Conservation (phyloP, 2,888 invertebrate genomes). For the Dryadula phaetusa region DNA sequence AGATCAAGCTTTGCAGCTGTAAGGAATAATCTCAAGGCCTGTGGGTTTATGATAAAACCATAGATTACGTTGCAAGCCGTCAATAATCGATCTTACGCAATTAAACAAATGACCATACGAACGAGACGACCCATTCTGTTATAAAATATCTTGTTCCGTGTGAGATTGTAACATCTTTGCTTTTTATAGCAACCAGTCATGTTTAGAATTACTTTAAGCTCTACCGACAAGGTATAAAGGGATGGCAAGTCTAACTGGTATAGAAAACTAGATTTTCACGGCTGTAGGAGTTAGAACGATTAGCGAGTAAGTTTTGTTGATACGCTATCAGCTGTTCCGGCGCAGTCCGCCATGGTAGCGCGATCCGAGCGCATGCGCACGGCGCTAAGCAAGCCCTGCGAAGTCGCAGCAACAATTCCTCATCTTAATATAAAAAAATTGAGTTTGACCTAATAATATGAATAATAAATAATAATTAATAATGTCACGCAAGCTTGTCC, state of each 20-base stretch:
- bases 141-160: constrained; percentile 72
- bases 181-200: constrained; percentile 68
- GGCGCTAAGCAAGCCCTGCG: constrained; percentile 53
- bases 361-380: constrained; percentile 76
- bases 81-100: constrained; percentile 71
- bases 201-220: constrained; percentile 54
- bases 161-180: constrained; percentile 63
- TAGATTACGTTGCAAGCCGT: constrained; percentile 58
- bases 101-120: constrained; percentile 63
- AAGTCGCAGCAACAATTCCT: constrained; percentile 53
- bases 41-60: constrained; percentile 41
- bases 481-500: constrained; percentile 61
- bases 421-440: constrained; percentile 23
- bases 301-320: constrained; percentile 79
- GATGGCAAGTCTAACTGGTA: constrained; percentile 68
- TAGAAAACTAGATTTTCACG: constrained; percentile 78
- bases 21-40: constrained; percentile 36
- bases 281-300: constrained; percentile 74
- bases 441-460: constrained; percentile 25
- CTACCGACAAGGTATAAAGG: constrained; percentile 53
- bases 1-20: constrained; percentile 11
- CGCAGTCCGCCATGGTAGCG: constrained; percentile 80
- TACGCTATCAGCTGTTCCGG: constrained; percentile 80
- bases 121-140: constrained; percentile 56
- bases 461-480: constrained; percentile 45